These are phyloP conservation scores for Lepus timidus DNA, from an alignment of 2,113 vertebrate genomes.

Conservation along the genomic window DNA sequence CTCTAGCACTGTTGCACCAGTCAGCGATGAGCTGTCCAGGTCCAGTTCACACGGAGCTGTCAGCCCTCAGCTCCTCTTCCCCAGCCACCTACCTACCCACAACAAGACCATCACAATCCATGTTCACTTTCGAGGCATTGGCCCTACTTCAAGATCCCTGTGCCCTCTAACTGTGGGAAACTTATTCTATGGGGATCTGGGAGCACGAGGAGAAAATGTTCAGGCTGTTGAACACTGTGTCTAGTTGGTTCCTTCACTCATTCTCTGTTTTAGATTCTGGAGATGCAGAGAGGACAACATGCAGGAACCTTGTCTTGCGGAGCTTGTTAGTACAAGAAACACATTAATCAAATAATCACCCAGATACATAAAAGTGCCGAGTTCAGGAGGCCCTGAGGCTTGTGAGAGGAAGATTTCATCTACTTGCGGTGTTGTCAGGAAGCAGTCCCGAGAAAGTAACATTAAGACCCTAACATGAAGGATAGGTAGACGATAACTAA, in stretches of 20 bases:
- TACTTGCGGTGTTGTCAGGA: neutral
- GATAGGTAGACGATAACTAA: neutral
- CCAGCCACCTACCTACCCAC: neutral
- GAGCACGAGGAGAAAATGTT: neutral
- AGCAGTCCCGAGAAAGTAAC: neutral
- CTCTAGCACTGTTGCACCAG: too few species aligned
- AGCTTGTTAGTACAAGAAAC: neutral
- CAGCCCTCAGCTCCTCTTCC: too few species aligned
- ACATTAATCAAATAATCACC: neutral
- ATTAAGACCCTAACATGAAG: neutral
- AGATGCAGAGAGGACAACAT: neutral
- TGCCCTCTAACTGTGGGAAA: neutral
- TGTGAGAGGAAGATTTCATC: neutral
- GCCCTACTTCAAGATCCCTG: neutral
- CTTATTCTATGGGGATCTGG: neutral
- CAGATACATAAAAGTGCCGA: neutral
- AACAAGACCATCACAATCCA: neutral
- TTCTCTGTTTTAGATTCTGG: neutral
- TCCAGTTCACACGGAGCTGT: too few species aligned
- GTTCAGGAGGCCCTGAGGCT: neutral
- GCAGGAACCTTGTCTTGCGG: neutral
- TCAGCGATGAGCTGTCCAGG: too few species aligned
- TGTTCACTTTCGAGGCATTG: neutral
- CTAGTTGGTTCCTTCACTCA: constrained; percentile 7
- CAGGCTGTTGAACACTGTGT: neutral